Percentiles rank a stretch among this genome's conserved stretches.
Evolutionary conservation across 1,140 invertebrate species (phyloP).

Genomic region (Hesperophylax magnus): DNA sequence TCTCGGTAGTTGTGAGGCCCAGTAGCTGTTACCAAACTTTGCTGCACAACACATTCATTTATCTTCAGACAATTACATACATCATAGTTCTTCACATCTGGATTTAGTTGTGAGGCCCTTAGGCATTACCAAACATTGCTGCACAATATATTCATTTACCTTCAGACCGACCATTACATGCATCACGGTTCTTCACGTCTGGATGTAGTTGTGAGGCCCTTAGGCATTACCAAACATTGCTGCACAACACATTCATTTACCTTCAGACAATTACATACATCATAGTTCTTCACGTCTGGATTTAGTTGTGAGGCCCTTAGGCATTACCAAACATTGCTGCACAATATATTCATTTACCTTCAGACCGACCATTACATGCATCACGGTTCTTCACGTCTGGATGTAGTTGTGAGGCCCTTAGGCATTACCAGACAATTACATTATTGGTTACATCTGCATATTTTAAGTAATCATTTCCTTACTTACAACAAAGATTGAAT

Average conservation of each 20-base stretch:
- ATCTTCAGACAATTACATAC: not conserved
- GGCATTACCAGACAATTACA: conserved; percentile 24
- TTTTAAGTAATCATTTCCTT: conserved; percentile 53
- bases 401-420: too few species aligned
- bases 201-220: too few species aligned
- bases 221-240: too few species aligned
- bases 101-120: too few species aligned
- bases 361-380: too few species aligned
- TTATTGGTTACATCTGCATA: conserved; percentile 40
- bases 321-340: conserved; percentile 13
- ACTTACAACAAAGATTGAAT: conserved; percentile 58
- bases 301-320: conserved; percentile 15
- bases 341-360: not conserved
- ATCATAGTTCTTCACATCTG: too few species aligned
- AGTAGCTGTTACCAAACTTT: not conserved
- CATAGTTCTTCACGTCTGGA: too few species aligned
- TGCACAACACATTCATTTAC: too few species aligned
- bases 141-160: too few species aligned
- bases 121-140: too few species aligned
- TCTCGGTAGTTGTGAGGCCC: not conserved
- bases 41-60: not conserved
- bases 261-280: too few species aligned
- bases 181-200: too few species aligned
- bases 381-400: not conserved
- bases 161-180: not conserved